Evolutionary conservation across 2,888 invertebrate species (phyloP).

Genomic region (Volucella inanis): DNA sequence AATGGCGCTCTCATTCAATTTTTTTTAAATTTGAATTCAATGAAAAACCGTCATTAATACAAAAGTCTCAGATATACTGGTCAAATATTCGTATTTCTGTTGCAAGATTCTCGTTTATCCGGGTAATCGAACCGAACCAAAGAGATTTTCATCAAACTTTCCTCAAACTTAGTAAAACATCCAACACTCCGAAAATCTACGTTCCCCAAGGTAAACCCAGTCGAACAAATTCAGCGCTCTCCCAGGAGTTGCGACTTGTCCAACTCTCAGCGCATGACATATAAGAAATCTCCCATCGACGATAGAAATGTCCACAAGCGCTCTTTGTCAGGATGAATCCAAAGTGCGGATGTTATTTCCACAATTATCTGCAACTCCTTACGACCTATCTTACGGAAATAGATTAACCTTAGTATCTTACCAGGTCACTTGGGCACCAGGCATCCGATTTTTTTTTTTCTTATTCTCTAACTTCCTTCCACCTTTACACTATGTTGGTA

Average conservation of each 20-base stretch:
- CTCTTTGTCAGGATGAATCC: conserved; percentile 44
- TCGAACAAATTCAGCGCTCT: conserved; percentile 49
- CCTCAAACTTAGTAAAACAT: conserved; percentile 1
- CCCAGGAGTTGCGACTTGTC: background rate
- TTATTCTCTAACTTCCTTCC: conserved; percentile 16
- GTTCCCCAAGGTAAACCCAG: conserved; percentile 1
- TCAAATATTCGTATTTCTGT: background rate
- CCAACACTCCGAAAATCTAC: conserved; percentile 50
- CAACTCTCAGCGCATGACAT: conserved; percentile 23
- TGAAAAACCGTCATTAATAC: background rate
- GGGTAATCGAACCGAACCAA: background rate
- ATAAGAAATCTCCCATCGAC: background rate
- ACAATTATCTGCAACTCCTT: conserved; percentile 52
- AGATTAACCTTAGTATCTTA: conserved; percentile 62
- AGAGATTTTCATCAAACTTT: background rate
- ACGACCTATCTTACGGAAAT: conserved; percentile 68
- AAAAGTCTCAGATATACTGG: background rate
- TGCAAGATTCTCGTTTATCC: conserved; percentile 42
- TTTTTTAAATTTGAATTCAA: conserved; percentile 12
- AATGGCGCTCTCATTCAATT: no score
- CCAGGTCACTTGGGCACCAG: conserved; percentile 70
- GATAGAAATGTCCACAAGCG: background rate
- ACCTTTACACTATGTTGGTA: conserved; percentile 27
- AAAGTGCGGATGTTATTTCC: conserved; percentile 27
- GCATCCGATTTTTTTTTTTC: conserved; percentile 31